Conservation (phyloP, 2,888 invertebrate genomes). For the Caenorhabditis japonica region DNA sequence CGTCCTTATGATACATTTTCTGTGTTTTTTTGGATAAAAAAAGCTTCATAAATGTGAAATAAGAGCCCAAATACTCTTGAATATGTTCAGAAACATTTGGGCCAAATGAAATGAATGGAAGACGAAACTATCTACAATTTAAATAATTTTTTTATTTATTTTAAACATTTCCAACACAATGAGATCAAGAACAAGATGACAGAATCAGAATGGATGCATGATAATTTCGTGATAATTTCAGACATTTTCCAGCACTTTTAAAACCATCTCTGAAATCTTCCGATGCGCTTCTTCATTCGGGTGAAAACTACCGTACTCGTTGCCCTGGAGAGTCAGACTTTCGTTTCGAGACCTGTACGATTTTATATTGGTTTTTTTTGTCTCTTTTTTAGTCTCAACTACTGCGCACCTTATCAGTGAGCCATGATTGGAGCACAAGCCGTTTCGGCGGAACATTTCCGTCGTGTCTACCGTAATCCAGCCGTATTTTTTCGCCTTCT, state of each 20-base stretch:
- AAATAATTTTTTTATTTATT: too few species aligned
- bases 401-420: conserved; percentile 62
- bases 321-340: conserved; percentile 59
- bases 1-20: too few species aligned
- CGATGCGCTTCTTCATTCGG: conserved; percentile 67
- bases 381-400: background rate
- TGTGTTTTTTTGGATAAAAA: too few species aligned
- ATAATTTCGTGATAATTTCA: too few species aligned
- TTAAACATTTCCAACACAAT: too few species aligned
- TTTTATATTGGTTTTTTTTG: background rate
- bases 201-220: too few species aligned
- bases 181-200: too few species aligned
- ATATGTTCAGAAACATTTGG: too few species aligned
- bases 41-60: too few species aligned
- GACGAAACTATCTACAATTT: too few species aligned
- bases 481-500: conserved; percentile 54
- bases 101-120: too few species aligned
- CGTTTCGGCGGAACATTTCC: conserved; percentile 60
- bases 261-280: conserved; percentile 57
- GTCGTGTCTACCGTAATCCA: conserved; percentile 66
- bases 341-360: conserved; percentile 50
- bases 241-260: conserved; percentile 48
- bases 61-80: too few species aligned
- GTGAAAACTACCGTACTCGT: conserved; percentile 69
- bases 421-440: conserved; percentile 67